phyloP scores from a whole-genome alignment of 2,888 invertebrate genomes.

The Trissolcus japonicus region DNA sequence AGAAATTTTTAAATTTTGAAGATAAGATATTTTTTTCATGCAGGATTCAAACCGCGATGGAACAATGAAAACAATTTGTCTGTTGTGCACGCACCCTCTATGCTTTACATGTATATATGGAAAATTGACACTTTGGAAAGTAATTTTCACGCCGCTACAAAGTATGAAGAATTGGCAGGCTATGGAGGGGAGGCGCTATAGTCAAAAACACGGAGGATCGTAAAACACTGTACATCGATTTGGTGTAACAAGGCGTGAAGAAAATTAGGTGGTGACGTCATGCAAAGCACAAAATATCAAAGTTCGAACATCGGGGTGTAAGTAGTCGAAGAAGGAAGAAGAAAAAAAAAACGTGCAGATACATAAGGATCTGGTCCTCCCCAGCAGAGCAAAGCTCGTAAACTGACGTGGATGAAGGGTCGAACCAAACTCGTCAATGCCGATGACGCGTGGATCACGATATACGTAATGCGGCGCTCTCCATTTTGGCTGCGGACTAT shows the following conservation, averaged over 20 bases:
- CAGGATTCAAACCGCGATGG: no score
- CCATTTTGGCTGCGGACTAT: constrained; percentile 16
- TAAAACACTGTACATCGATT: constrained; percentile 68
- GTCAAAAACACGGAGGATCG: constrained; percentile 53
- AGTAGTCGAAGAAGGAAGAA: constrained; percentile 48
- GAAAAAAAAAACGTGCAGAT: constrained; percentile 41
- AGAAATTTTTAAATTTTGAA: no score
- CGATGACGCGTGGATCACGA: constrained; percentile 76
- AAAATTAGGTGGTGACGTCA: constrained; percentile 72
- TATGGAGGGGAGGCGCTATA: no score
- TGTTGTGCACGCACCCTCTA: neutral
- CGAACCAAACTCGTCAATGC: constrained; percentile 74
- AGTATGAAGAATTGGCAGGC: constrained; percentile 66
- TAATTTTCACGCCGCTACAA: constrained; percentile 32
- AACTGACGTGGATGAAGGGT: constrained; percentile 62
- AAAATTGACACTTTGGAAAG: constrained; percentile 18
- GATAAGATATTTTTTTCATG: no score
- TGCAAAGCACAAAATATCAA: constrained; percentile 45
- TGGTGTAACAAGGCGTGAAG: constrained; percentile 69
- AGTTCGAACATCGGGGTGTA: constrained; percentile 28
- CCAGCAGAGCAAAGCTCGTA: constrained; percentile 66
- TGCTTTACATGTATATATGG: neutral
- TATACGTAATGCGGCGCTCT: constrained; percentile 60
- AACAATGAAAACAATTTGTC: neutral
- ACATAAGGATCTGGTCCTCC: constrained; percentile 57